A percentile compares a stretch with the other conserved stretches of the same genome.
Conservation (phyloP, 2,797 vertebrate genomes). For the Dipus sagitta region DNA sequence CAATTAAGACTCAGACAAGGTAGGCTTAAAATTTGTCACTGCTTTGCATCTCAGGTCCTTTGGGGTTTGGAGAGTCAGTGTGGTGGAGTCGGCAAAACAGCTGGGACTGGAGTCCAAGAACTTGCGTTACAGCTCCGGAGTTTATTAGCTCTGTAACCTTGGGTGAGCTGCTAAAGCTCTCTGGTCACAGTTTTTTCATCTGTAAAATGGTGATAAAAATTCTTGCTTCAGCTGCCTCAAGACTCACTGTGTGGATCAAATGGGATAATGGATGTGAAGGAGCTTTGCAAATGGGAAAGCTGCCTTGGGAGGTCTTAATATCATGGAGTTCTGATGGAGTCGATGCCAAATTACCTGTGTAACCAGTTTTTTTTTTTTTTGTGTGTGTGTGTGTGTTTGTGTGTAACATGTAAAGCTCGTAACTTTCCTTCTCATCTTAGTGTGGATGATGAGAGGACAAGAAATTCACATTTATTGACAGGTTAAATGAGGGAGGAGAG, state of each 20-base stretch:
- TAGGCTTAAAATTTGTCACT: background rate
- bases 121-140: background rate
- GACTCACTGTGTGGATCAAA: background rate
- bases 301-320: fast-evolving
- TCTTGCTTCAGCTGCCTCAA: background rate
- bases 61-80: background rate
- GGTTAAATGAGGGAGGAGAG: slow-evolving; percentile 5
- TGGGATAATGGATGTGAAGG: background rate
- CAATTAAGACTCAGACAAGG: slow-evolving; percentile 21
- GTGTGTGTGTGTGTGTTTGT: background rate
- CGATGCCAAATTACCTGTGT: background rate
- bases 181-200: slow-evolving; percentile 38
- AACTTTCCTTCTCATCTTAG: slow-evolving; percentile 5
- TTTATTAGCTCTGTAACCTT: slow-evolving; percentile 27
- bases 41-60: slow-evolving; percentile 13
- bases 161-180: background rate
- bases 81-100: background rate
- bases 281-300: background rate
- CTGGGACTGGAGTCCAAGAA: background rate
- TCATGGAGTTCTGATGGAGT: background rate
- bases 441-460: background rate
- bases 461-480: background rate
- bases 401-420: background rate
- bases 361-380: background rate
- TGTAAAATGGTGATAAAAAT: slow-evolving; percentile 63